These are phyloP conservation scores for Oceanodroma leucorhoa DNA, from an alignment of 2,797 vertebrate genomes.

Conservation along the genomic window DNA sequence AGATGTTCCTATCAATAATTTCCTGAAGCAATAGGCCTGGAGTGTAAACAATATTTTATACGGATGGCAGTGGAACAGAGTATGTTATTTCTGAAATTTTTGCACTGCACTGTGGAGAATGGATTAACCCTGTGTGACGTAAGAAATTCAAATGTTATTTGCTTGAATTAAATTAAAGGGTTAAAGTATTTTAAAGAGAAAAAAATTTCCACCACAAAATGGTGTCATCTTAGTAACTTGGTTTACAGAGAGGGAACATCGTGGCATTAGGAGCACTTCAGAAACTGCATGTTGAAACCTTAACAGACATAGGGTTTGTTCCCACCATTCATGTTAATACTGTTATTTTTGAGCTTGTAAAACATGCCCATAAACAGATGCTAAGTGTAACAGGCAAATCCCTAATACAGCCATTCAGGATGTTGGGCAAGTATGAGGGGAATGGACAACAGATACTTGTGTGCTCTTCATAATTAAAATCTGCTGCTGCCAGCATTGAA, in stretches of 20 bases:
- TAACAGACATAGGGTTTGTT: neutral
- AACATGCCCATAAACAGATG: neutral
- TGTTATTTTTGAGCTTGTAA: neutral
- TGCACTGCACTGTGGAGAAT: conserved; percentile 40
- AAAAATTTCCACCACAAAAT: neutral
- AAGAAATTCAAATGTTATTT: neutral
- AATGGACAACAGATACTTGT: neutral
- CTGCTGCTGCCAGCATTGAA: rapidly evolving
- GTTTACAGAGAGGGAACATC: neutral
- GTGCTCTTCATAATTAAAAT: neutral
- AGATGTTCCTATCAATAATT: conserved; percentile 68
- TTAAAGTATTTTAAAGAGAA: conserved; percentile 25
- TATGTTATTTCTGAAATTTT: conserved; percentile 39
- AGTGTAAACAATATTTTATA: conserved; percentile 74
- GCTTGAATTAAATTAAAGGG: conserved; percentile 49
- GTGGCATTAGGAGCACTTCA: neutral
- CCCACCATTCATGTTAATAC: neutral
- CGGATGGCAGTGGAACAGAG: conserved; percentile 38
- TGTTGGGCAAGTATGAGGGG: neutral
- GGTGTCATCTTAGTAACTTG: neutral
- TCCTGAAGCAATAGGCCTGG: conserved; percentile 67
- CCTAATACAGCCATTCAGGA: neutral
- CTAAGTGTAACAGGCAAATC: neutral
- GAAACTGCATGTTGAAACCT: neutral
- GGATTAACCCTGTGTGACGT: conserved; percentile 58